Conservation (phyloP, 2,888 invertebrate genomes). For the Clusia tigrina region DNA sequence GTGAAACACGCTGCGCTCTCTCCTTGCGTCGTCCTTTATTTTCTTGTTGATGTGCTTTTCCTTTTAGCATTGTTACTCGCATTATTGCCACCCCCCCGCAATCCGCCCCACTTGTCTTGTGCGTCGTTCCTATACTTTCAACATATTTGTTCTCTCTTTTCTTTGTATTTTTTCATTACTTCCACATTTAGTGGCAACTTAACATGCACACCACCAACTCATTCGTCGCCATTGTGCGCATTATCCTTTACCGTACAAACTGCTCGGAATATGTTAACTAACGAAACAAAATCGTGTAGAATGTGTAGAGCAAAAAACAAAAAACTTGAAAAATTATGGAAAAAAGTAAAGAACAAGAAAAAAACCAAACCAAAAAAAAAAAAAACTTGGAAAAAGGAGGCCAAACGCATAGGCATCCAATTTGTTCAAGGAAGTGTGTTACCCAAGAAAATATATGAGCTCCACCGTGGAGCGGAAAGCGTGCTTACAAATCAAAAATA, state of each 20-base stretch:
- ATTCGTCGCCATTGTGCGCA: not conserved
- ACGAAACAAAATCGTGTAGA: not conserved
- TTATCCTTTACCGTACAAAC: slow-evolving; percentile 2
- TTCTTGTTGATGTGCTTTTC: slow-evolving; percentile 1
- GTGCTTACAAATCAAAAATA: too few species aligned
- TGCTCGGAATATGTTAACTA: slow-evolving; percentile 3
- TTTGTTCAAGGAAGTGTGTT: not conserved
- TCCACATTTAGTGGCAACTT: not conserved
- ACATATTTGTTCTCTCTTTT: not conserved
- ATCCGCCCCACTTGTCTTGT: not conserved
- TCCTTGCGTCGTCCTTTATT: not conserved
- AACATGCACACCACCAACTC: slow-evolving; percentile 2
- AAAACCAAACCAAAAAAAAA: not conserved
- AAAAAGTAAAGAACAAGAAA: not conserved
- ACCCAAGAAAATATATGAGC: not conserved
- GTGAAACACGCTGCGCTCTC: too few species aligned
- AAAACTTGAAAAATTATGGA: not conserved
- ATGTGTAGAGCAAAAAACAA: too few species aligned
- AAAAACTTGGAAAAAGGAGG: not conserved
- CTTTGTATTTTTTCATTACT: not conserved
- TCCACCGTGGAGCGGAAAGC: not conserved
- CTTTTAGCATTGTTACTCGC: slow-evolving; percentile 1
- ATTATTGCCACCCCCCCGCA: too few species aligned
- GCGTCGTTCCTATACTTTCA: slow-evolving; percentile 1
- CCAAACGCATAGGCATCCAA: slow-evolving; percentile 7